Percentiles rank a stretch among this genome's conserved stretches.
Evolutionary conservation across 1,140 invertebrate genomes (phyloP).

Genomic region (Pogonognathellus flavescens): DNA sequence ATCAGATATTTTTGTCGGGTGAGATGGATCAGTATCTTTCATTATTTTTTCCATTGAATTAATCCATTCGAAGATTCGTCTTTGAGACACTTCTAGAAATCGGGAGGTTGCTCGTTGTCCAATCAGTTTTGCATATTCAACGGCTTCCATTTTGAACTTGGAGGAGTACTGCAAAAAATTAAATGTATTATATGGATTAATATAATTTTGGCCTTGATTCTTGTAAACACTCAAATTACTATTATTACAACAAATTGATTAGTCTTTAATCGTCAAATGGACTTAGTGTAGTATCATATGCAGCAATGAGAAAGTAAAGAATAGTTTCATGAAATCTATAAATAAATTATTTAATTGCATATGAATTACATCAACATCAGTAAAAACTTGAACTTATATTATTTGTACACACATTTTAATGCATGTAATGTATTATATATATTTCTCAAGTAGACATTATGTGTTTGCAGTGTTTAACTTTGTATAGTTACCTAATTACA

Average conservation of each 20-base stretch:
- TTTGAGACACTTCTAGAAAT: conserved; percentile 67
- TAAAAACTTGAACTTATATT: too few relatives aligned
- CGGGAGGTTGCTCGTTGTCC: conserved; percentile 66
- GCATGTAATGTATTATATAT: too few relatives aligned
- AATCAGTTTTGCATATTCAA: conserved; percentile 62
- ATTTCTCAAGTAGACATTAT: too few relatives aligned
- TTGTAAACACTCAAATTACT: not conserved
- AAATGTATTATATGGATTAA: not conserved
- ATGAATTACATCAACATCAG: too few relatives aligned
- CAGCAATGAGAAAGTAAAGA: too few relatives aligned
- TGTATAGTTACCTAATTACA: too few relatives aligned
- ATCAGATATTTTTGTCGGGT: not conserved
- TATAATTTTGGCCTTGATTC: not conserved
- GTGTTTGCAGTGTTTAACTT: too few relatives aligned
- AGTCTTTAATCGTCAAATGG: too few relatives aligned
- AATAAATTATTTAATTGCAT: too few relatives aligned
- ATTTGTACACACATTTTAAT: too few relatives aligned
- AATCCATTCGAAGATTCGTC: conserved; percentile 68
- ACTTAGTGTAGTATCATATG: too few relatives aligned
- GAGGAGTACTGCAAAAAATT: conserved; percentile 66
- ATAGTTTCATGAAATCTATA: too few relatives aligned
- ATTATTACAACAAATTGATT: not conserved
- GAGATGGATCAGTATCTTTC: conserved; percentile 8
- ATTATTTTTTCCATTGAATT: conserved; percentile 25
- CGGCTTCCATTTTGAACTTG: conserved; percentile 68